phyloP scores from a whole-genome alignment of 2,888 invertebrate genomes.

The Mesochorus sp. region DNA sequence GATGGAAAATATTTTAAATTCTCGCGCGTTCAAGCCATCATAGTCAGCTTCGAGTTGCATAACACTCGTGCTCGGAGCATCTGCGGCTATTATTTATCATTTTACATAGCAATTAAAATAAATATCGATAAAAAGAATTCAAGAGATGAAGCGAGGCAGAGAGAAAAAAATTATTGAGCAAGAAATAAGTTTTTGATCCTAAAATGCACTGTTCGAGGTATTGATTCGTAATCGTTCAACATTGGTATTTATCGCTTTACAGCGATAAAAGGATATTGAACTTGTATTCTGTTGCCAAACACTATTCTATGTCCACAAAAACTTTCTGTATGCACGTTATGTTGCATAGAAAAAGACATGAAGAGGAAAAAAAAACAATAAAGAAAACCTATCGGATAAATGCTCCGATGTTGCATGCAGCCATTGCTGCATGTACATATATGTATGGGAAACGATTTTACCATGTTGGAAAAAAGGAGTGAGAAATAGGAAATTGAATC shows the following conservation, averaged over 20 bases:
- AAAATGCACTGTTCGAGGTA: too few relatives aligned
- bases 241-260: too few relatives aligned
- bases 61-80: slow-evolving; percentile 66
- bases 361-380: background rate
- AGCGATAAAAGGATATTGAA: too few relatives aligned
- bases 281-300: too few relatives aligned
- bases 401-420: slow-evolving; percentile 44
- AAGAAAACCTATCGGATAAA: slow-evolving; percentile 25
- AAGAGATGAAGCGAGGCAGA: too few relatives aligned
- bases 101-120: slow-evolving; percentile 76
- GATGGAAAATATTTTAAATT: slow-evolving; percentile 54
- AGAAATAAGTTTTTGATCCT: too few relatives aligned
- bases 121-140: slow-evolving; percentile 69
- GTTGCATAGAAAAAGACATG: background rate
- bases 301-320: background rate
- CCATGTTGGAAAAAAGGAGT: slow-evolving; percentile 54
- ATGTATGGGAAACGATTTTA: slow-evolving; percentile 34
- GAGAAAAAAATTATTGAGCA: too few relatives aligned
- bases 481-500: slow-evolving; percentile 63
- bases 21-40: slow-evolving; percentile 40
- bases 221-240: too few relatives aligned
- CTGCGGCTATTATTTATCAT: slow-evolving; percentile 74
- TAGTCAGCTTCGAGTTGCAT: slow-evolving; percentile 50
- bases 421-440: slow-evolving; percentile 9
- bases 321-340: slow-evolving; percentile 12